Evolutionary conservation across 2,888 invertebrate species (phyloP).

Genomic region (Entomobrya proxima): DNA sequence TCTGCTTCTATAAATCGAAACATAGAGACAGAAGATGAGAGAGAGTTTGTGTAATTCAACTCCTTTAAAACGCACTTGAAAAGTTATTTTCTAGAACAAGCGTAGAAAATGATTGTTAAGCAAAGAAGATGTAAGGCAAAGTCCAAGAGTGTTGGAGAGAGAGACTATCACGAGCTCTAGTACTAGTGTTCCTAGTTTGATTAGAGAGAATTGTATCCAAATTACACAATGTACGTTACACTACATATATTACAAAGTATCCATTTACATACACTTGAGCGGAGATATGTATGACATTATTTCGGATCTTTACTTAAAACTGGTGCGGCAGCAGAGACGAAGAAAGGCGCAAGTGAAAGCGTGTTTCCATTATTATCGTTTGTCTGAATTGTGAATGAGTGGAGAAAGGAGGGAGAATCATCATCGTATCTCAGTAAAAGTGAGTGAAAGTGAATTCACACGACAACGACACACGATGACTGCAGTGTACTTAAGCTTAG

Average conservation of each 20-base stretch:
- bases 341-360: too few species aligned
- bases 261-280: too few species aligned
- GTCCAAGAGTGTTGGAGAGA: not conserved
- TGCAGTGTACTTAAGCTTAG: not conserved
- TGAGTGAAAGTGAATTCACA: conserved; percentile 3
- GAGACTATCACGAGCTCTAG: not conserved
- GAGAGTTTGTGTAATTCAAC: not conserved
- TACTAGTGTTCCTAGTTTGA: not conserved
- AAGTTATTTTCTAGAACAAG: conserved; percentile 34
- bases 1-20: not conserved
- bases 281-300: too few species aligned
- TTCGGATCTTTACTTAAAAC: too few species aligned
- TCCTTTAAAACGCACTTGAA: conserved; percentile 24
- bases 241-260: not conserved
- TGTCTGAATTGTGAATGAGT: too few species aligned
- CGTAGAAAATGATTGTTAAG: not conserved
- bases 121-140: not conserved
- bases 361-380: too few species aligned
- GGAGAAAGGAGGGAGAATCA: too few species aligned
- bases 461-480: not conserved
- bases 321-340: too few species aligned
- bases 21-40: not conserved
- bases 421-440: not conserved
- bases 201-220: not conserved
- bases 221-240: too few species aligned